Conservation (phyloP, 2,888 invertebrate genomes). For the Tetropium fuscum region DNA sequence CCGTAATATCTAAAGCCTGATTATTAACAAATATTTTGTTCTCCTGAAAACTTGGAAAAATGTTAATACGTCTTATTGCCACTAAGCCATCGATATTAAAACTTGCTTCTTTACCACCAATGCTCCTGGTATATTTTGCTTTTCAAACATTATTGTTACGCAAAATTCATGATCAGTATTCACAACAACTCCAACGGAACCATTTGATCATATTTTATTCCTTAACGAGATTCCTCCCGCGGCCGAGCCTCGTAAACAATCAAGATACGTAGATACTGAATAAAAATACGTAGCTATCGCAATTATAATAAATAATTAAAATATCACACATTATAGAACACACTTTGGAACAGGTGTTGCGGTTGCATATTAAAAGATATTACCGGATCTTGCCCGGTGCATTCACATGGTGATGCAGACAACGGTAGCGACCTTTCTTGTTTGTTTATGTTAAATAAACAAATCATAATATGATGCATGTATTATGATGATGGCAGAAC, state of each 20-base stretch:
- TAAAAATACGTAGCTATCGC: not conserved
- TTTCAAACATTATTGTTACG: no score
- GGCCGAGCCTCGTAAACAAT: not conserved
- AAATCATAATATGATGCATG: slow-evolving; percentile 29
- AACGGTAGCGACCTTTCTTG: slow-evolving; percentile 31
- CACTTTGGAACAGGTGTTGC: not conserved
- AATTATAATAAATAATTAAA: not conserved
- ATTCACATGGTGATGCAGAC: slow-evolving; percentile 11
- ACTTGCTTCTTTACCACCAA: no score
- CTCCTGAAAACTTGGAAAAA: no score
- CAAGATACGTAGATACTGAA: not conserved
- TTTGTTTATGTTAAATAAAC: slow-evolving; percentile 33
- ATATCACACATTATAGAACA: not conserved
- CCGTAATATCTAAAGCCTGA: no score
- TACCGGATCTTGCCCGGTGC: not conserved
- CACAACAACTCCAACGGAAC: no score
- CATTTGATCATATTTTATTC: no score
- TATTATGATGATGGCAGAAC: slow-evolving; percentile 11
- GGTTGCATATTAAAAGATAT: no score
- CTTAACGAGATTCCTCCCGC: not conserved
- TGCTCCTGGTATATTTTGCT: not conserved
- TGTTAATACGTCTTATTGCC: no score
- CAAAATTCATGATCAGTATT: no score
- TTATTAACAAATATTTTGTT: no score
- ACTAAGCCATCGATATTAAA: no score